A percentile compares a stretch with the other conserved stretches of the same genome.
Conservation (phyloP, 2,888 invertebrate species). For the Nephrotoma flavescens region DNA sequence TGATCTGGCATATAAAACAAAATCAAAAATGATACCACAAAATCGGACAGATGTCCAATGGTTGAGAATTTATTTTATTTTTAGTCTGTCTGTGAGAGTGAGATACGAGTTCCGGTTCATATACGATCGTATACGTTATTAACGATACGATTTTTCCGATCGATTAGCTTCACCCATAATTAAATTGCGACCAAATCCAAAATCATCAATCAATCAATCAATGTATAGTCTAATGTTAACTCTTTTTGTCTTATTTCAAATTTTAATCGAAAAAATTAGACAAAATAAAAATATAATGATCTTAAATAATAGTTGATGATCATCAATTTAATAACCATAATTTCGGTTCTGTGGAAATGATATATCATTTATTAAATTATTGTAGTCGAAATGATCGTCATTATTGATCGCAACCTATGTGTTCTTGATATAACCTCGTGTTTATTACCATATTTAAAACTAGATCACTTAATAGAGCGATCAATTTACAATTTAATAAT, state of each 20-base stretch:
- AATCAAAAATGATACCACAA: not conserved
- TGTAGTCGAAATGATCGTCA: not conserved
- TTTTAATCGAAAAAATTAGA: not conserved
- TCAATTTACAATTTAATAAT: not conserved
- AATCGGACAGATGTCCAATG: constrained; percentile 1
- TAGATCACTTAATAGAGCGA: too few species aligned
- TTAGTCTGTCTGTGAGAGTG: not conserved
- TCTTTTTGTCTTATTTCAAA: not conserved
- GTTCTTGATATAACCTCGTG: too few species aligned
- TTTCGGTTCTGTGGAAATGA: not conserved
- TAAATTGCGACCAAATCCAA: not conserved
- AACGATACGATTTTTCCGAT: not conserved
- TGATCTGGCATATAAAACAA: not conserved
- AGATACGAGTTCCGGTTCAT: not conserved
- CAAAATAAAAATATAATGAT: not conserved
- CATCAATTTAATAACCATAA: not conserved
- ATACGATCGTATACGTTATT: not conserved
- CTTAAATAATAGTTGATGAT: not conserved
- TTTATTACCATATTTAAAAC: too few species aligned
- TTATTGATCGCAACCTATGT: not conserved
- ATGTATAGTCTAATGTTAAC: not conserved
- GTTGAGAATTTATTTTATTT: not conserved
- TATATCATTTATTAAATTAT: not conserved
- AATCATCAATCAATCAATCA: not conserved
- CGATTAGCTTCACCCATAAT: not conserved